phyloP scores from a whole-genome alignment of 1,140 invertebrate genomes.

The Bombus cullumanus region DNA sequence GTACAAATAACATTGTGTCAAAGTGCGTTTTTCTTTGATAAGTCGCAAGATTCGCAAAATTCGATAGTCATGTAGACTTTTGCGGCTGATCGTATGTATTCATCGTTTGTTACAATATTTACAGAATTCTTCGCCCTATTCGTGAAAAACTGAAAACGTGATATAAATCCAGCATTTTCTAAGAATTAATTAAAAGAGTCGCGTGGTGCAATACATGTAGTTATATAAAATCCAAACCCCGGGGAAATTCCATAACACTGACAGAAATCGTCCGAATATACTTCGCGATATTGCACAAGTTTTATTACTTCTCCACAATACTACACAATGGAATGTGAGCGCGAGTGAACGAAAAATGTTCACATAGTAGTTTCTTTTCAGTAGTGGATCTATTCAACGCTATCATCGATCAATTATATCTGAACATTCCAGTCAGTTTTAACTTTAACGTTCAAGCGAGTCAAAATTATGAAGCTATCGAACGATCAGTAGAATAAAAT shows the following conservation, averaged over 20 bases:
- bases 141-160: not conserved
- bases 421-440: not conserved
- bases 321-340: too few relatives aligned
- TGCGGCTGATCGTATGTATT: too few relatives aligned
- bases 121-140: too few relatives aligned
- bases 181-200: not conserved
- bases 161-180: not conserved
- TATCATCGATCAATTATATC: not conserved
- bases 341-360: too few relatives aligned
- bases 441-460: not conserved
- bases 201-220: not conserved
- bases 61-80: too few relatives aligned
- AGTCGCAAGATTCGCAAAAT: too few relatives aligned
- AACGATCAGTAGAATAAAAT: not conserved
- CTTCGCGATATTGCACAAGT: not conserved
- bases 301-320: not conserved
- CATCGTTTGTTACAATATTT: too few relatives aligned
- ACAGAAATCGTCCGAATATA: not conserved
- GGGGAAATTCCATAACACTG: not conserved
- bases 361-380: not conserved
- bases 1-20: too few relatives aligned
- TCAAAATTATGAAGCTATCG: too few relatives aligned
- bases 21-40: too few relatives aligned
- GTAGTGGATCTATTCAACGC: not conserved
- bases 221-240: not conserved